Conservation (phyloP, 53 echinoderm and acorn worm species). For the Patiria pectinifera region DNA sequence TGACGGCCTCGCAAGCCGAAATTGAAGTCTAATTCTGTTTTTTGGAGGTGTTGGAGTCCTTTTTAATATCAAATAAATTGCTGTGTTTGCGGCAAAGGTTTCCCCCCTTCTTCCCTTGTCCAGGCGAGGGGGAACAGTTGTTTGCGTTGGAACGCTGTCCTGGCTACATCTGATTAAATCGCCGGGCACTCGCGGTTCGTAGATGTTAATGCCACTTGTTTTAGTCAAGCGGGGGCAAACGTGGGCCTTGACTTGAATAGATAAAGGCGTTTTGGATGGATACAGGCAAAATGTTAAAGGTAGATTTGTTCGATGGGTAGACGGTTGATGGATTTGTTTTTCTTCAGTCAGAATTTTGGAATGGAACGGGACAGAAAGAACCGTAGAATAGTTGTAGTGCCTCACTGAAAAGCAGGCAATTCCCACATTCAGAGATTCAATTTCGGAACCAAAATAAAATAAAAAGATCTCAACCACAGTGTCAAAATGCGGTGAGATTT, state of each 20-base stretch:
- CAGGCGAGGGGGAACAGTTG: not conserved
- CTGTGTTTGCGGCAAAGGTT: constrained; percentile 1
- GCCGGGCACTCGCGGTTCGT: not conserved
- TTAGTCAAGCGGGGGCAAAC: not conserved
- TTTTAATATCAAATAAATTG: constrained; percentile 57
- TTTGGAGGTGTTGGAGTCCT: constrained; percentile 17
- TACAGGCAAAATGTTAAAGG: not conserved
- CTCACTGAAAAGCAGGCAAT: no score
- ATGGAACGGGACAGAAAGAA: no score
- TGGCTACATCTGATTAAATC: constrained; percentile 17
- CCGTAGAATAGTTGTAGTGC: no score
- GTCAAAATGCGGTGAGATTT: no score
- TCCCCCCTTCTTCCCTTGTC: not conserved
- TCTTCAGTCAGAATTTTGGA: no score
- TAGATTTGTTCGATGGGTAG: not conserved
- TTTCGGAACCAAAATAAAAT: no score
- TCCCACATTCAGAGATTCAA: no score
- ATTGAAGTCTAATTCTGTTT: constrained; percentile 55
- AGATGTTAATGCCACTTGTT: constrained; percentile 11
- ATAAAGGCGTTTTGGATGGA: not conserved
- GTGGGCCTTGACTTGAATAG: not conserved
- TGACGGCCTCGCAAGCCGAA: constrained; percentile 29
- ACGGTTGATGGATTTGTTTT: no score
- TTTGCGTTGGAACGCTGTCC: not conserved
- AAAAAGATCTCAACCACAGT: no score